Evolutionary conservation across 2,888 invertebrate genomes (phyloP), one percentile per base, ranked within the genome.

Genomic region (Archips crataeganus): DNA sequence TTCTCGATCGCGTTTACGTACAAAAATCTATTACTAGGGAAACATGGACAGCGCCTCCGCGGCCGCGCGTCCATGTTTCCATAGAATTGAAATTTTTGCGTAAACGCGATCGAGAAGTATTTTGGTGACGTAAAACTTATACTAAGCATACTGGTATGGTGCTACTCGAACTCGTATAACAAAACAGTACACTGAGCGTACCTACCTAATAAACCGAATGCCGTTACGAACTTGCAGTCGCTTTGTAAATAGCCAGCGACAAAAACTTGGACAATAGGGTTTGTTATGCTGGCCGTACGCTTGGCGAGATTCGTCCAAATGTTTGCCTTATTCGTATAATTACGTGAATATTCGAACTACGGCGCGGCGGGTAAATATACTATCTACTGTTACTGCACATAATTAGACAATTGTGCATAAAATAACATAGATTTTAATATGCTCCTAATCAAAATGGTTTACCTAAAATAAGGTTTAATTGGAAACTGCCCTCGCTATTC

Each of bases 181-280:
- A 11, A 62, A 34, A 60, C 10, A 57, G 32, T n/a, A 60, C 34
- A 59, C 10, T 13, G 3, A 23, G 42, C 42, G 60, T 34, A 39
- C 4, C 6, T 39, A 36, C 36, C n/a, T 36, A 60, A 13, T 36
- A 23, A 60, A 15, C 65, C 9, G 9, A 51, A 36, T 51, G 65
- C 51, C 36, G 51, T 51, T 65, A 49, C 9, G 36, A 51, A 36
- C 64, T 65, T 15, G 51, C 65, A 65, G 34, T 51, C 45, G 62
- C 51, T 62, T 67, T 62, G 62, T 57, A 57, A 67, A 62, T 68
- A 51, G 67, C 67, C 57, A 23, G 54, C 61, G 61, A 10, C 60
- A 74, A 70, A 74, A 74, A 74, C 64, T 74, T 74, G 68, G 49
- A 69, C 69, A 69, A 74, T 74, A 45, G 74, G 60, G 69, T 64